Base-by-base conservation (phyloP, 2,888 invertebrate species). In the Pimpla rufipes region DNA sequence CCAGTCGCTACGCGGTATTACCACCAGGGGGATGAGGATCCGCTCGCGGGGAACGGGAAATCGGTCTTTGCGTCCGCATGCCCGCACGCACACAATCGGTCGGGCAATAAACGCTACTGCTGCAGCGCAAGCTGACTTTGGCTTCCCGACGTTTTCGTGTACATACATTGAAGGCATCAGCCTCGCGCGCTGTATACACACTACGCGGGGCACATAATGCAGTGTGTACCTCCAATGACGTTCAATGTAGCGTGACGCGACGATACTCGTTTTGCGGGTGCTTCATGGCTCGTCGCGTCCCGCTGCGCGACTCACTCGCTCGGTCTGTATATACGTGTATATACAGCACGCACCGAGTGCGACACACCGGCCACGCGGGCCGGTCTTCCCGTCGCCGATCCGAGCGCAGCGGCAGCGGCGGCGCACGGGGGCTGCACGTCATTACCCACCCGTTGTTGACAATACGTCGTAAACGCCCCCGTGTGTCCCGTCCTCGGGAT, bases 181-280 rank as follows among this genome's bases (percentile, higher is more conserved):
- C 29, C 29, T 40, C 13, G 18, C 10, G 10, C 10, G 3, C 18
- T 42, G 40, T 42, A 57, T 21, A 64, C 10, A 21, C 18, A 42
- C 40, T 21, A 21, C 4, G 42, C 21, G 40, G 45, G 23, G 21
- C 23, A 18, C 42, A 23, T 23, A 66, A 45, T 47, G 70, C 62
- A 37, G 68, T 52, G 59, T 78, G 77, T 62, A 78, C 59, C 77
- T 52, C 91, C 91, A 91, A 92, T 92, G 89, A 89, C 88, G 91
- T 88, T 90, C 90, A 91, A 92, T 92, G 91, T 91, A 89, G 90
- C 90, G 90, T 91, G 89, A 90, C 88, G 90, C 87, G 89, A 91
- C 90, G 91, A 90, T 91, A 90, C 89, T 62, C 70, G 70, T 70
- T 78, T 90, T 87, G 88, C 88, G 87, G 89, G 88, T 89, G 87